Percentiles rank a stretch among this genome's conserved stretches.
Conservation (phyloP, 1,140 invertebrate genomes). For the Hermetia illucens region DNA sequence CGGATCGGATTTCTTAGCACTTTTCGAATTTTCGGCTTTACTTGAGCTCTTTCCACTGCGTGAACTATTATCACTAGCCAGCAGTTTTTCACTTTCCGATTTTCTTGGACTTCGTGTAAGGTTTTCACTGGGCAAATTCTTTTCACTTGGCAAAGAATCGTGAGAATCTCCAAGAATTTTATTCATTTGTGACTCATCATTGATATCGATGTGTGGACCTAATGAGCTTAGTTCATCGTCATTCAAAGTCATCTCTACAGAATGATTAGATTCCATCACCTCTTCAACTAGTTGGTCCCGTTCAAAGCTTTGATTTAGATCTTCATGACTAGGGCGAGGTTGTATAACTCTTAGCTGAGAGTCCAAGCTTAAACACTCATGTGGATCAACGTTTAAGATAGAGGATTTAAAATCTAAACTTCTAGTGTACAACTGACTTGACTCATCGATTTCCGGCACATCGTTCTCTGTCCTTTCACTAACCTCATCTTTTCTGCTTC, state of each 20-base stretch:
- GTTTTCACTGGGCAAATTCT: background rate
- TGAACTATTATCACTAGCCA: constrained; percentile 21
- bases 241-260: constrained; percentile 14
- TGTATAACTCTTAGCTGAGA: background rate
- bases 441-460: constrained; percentile 23
- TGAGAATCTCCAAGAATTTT: constrained; percentile 6
- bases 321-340: background rate
- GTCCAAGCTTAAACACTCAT: background rate
- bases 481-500: constrained; percentile 9
- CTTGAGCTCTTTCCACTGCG: constrained; percentile 20
- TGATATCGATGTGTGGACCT: constrained; percentile 6
- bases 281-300: background rate
- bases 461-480: constrained; percentile 26
- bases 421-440: background rate
- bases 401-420: background rate
- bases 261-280: background rate
- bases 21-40: constrained; percentile 8
- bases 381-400: background rate
- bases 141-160: background rate
- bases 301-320: background rate
- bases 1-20: background rate
- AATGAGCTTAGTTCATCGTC: constrained; percentile 11
- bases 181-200: constrained; percentile 8
- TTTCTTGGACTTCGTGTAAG: constrained; percentile 12
- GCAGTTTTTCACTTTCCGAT: constrained; percentile 19